Percentiles rank a stretch among this genome's conserved stretches.
Conservation (phyloP, 64 coral and sea anemone genomes). For the Dendronephthya gigantea region DNA sequence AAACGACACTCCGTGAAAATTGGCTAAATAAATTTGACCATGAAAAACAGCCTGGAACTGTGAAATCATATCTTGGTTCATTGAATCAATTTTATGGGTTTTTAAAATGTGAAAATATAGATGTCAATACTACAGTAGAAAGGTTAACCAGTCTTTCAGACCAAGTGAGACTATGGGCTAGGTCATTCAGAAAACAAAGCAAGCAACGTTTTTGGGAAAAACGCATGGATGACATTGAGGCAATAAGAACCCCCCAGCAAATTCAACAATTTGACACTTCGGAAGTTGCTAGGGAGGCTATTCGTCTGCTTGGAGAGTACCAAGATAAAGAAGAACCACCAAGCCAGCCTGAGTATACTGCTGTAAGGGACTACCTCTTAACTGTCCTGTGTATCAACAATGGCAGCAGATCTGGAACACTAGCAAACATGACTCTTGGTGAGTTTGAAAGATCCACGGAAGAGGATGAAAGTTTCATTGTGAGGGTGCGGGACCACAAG, state of each 20-base stretch:
- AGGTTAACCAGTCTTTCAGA: not conserved
- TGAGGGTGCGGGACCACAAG: slow-evolving; percentile 38
- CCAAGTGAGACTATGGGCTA: slow-evolving; percentile 27
- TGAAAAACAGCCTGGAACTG: not conserved
- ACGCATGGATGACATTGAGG: slow-evolving; percentile 14
- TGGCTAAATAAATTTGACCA: slow-evolving; percentile 18
- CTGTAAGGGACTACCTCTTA: slow-evolving; percentile 28
- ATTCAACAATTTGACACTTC: slow-evolving; percentile 21
- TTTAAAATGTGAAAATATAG: slow-evolving; percentile 20
- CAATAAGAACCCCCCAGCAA: slow-evolving; percentile 28
- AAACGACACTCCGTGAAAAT: not conserved
- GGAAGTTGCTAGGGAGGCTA: slow-evolving; percentile 25
- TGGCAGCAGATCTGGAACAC: slow-evolving; percentile 24
- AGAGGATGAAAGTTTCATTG: slow-evolving; percentile 9
- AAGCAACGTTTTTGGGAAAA: slow-evolving; percentile 38
- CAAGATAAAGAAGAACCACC: not conserved
- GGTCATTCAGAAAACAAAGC: slow-evolving; percentile 23
- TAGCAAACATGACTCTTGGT: slow-evolving; percentile 36
- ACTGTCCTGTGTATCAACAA: slow-evolving; percentile 34
- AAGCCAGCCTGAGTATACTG: slow-evolving; percentile 29
- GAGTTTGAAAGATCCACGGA: slow-evolving; percentile 12
- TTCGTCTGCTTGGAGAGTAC: slow-evolving; percentile 19
- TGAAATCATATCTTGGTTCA: slow-evolving; percentile 33
- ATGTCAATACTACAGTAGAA: slow-evolving; percentile 5
- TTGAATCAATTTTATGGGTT: slow-evolving; percentile 51